A percentile compares a stretch with the other conserved stretches of the same genome.
Conservation (phyloP, 2,797 vertebrate species). For the Anomalospiza imberbis region DNA sequence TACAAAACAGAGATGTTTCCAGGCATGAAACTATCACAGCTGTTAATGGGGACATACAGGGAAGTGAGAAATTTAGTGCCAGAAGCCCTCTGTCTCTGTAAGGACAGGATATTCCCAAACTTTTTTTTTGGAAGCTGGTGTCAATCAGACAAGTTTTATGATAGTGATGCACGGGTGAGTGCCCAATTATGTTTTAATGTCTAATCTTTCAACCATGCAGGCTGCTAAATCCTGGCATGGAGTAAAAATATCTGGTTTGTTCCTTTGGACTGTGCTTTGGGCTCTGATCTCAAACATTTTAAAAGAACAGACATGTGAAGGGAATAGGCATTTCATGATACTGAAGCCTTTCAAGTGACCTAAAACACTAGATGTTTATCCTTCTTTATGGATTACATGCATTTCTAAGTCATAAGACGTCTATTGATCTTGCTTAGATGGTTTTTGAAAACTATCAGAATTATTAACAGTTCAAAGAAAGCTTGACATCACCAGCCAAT, state of each 20-base stretch:
- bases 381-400: neutral
- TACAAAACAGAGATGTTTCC: neutral
- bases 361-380: neutral
- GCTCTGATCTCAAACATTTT: neutral
- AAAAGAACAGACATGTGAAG: neutral
- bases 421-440: conserved; percentile 11
- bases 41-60: neutral
- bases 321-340: neutral
- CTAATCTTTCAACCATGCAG: neutral
- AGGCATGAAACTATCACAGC: neutral
- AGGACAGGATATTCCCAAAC: neutral
- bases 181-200: neutral
- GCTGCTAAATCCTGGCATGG: neutral
- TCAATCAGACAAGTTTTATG: neutral
- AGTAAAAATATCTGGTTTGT: neutral
- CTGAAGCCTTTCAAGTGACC: neutral
- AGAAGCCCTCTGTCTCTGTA: neutral
- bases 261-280: neutral
- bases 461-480: conserved; percentile 60
- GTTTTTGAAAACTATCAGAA: conserved; percentile 42
- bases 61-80: neutral
- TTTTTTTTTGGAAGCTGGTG: neutral
- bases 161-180: neutral
- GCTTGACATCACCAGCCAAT: conserved; percentile 47
- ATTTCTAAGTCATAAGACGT: neutral